Evolutionary conservation across 2,797 vertebrate genomes (phyloP).

Genomic region (Lagodon rhomboides): DNA sequence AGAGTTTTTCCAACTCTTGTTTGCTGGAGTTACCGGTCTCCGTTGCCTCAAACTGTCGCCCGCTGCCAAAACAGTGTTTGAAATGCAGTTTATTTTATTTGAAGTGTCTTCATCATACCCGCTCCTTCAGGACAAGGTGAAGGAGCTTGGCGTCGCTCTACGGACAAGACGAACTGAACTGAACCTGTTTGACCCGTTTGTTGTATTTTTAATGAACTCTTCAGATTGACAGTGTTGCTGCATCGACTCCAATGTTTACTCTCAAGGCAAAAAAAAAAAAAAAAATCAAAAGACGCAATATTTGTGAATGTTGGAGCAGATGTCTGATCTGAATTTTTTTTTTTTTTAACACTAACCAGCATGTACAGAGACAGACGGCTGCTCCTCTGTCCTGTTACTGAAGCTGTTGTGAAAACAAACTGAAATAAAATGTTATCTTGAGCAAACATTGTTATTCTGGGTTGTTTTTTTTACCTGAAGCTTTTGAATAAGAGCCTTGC

Average conservation of each 20-base stretch:
- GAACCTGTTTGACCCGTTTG: not conserved
- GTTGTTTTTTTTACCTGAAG: not conserved
- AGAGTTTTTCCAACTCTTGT: not conserved
- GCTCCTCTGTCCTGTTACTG: constrained; percentile 33
- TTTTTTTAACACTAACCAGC: constrained; percentile 33
- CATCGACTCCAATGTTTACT: constrained; percentile 14
- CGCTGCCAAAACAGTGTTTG: constrained; percentile 7
- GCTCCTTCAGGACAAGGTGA: not conserved
- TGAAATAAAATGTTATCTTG: constrained; percentile 52
- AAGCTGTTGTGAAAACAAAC: constrained; percentile 38
- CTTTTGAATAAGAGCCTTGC: not conserved
- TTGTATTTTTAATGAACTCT: constrained; percentile 24
- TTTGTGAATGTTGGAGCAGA: constrained; percentile 35
- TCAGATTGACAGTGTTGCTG: not conserved
- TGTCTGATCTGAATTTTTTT: constrained; percentile 5
- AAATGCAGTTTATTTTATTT: constrained; percentile 9
- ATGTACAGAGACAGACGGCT: constrained; percentile 23
- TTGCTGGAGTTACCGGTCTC: not conserved
- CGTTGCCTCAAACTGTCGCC: not conserved
- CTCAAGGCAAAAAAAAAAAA: constrained; percentile 26
- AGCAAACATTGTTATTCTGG: not conserved
- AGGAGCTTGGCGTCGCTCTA: not conserved
- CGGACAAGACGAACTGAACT: not conserved
- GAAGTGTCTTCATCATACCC: not conserved
- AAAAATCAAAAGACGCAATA: constrained; percentile 8